Base-by-base conservation (phyloP, 2,888 invertebrate species). In the Ormia ochracea region DNA sequence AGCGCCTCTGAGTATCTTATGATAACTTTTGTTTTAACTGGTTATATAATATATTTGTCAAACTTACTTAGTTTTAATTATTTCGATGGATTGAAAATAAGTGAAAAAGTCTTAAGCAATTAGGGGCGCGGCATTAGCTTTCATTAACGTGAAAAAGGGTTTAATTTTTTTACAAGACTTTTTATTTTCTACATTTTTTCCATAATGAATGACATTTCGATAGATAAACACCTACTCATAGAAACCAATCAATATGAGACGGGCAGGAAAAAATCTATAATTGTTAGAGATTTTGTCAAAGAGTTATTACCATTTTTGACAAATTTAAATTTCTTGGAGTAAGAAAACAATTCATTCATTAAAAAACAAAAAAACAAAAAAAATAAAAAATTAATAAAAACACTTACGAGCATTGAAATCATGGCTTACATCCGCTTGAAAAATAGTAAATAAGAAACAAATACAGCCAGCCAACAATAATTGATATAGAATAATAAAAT, bases 401-500 rank as follows among this genome's bases (percentile, higher is more conserved):
- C n/a, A n/a, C 14, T 50, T 48, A 19, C 21, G 23, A 58, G 23
- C 7, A 28, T 31, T 45, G 28, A 59, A 72, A 59, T 72, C 54
- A 73, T 56, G 36, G 23, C 41, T 73, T 68, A 80, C 80, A 80
- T 80, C 80, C 80, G 80, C 63, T 33, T 80, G 45, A 68, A 45
- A 65, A 41, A 26, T 0, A 31, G 6, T 36, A 50, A 19, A n/a
- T n/a, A 50, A 21, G 21, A 61, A 43, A 7, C 23, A 45, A 23
- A 50, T 54, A 17, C 10, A 31, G 21, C n/a, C 52, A 68, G 36
- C 26, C 52, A 59, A 28, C 23, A 52, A 28, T 38, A 28, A 75
- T 38, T 61, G 45, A 75, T 70, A 75, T 66, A 36, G 6, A 36
- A 6, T 36, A 10, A 63, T 52, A n/a, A n/a, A n/a, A n/a, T n/a